Evolutionary conservation across 2,797 vertebrate species (phyloP), one percentile per base, ranked within the genome.

Genomic region (Dipus sagitta): DNA sequence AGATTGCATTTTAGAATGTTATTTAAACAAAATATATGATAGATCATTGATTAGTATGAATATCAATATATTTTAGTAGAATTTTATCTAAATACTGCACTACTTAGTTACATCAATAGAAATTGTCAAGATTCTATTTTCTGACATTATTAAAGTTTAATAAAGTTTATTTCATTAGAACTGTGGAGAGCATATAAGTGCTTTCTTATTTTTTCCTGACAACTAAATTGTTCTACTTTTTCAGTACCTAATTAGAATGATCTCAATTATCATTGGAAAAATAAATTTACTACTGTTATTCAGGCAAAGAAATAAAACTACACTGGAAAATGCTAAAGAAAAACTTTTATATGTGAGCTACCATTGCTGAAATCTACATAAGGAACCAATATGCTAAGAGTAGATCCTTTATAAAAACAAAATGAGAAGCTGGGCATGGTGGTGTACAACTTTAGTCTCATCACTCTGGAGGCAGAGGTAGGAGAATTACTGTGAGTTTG

Each of bases 151-250:
- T n/a, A n/a, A n/a, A n/a, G n/a, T n/a, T n/a, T n/a, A n/a, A n/a
- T 90, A 94, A 95, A 47, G 14, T 64, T 85, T 81, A 65, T 88
- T 85, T 91, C 32, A 88, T 75, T 90, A 93, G 3, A 2, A 81
- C 87, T 70, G 54, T 1, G 38, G 14, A 52, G 4, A 84, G 30
- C 23, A 65, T 10, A 85, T 85, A 86, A 96, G 94, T 23, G 20
- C 23, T 75, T 54, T 78, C 76, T 64, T 95, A 94, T 72, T 93
- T 92, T 90, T 11, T 94, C 15, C 28, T 92, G 70, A 90, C 28
- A 94, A 70, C 17, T 92, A 85, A 93, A 86, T 85, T 90, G 23
- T 75, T 88, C 75, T 77, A 47, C n/a, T 91, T 89, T 88, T 84
- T 87, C 23, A 74, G 18, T 24, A 78, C 58, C 68, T 94, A 88